Evolutionary conservation across 2,113 vertebrate species (phyloP).

Genomic region (Chiloscyllium plagiosum): DNA sequence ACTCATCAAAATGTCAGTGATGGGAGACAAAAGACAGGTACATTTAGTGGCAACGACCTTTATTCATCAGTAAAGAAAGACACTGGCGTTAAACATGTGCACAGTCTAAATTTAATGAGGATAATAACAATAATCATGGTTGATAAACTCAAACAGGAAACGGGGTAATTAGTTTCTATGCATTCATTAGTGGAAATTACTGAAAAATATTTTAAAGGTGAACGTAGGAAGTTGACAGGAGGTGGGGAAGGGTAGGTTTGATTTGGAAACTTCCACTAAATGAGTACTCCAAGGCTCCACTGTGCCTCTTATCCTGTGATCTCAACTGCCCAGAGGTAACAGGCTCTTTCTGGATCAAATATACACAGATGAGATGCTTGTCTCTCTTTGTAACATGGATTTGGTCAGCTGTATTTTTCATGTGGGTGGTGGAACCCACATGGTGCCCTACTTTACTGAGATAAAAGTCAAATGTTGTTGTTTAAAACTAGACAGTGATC

Average conservation of each 20-base stretch:
- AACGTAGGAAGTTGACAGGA: background rate
- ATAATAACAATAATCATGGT: background rate
- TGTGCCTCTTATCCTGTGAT: background rate
- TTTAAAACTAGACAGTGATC: background rate
- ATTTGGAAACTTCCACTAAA: background rate
- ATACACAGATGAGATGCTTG: background rate
- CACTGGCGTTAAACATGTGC: background rate
- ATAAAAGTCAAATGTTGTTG: no score
- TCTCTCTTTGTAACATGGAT: background rate
- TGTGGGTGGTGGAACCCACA: background rate
- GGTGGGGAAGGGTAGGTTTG: background rate
- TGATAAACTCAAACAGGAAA: background rate
- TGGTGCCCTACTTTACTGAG: background rate
- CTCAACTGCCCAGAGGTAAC: background rate
- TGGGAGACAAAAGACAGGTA: background rate
- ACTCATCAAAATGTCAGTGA: background rate
- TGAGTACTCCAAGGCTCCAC: background rate
- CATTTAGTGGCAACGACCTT: background rate
- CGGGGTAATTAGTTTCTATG: background rate
- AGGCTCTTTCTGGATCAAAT: background rate
- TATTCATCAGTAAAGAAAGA: background rate
- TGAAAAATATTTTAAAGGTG: background rate
- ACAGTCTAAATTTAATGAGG: no score
- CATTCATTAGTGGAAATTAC: background rate
- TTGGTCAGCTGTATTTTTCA: background rate